A percentile compares a stretch with the other conserved stretches of the same genome.
These are phyloP conservation scores for Drosophila pegasa DNA, from an alignment of 2,888 invertebrate species.

Conservation along the genomic window DNA sequence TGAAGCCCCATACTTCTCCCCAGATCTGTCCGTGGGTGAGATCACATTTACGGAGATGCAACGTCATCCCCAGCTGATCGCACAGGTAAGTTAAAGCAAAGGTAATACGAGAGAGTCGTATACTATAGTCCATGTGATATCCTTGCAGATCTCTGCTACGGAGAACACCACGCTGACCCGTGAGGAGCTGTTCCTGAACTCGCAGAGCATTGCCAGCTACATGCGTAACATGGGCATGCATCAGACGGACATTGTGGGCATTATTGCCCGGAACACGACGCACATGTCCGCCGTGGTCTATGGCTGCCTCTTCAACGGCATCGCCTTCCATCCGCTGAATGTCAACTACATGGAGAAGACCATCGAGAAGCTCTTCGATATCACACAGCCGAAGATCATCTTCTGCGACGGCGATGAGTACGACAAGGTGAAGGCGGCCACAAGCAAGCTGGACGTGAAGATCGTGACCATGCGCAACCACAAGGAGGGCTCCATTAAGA, in stretches of 20 bases:
- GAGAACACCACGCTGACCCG: conserved; percentile 53
- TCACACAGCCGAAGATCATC: conserved; percentile 58
- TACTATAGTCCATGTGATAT: too few species aligned
- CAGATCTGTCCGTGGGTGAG: conserved; percentile 59
- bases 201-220: conserved; percentile 60
- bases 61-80: conserved; percentile 49
- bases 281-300: conserved; percentile 64
- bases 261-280: conserved; percentile 65
- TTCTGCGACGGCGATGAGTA: conserved; percentile 57
- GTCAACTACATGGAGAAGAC: conserved; percentile 32
- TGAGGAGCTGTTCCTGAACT: conserved; percentile 46
- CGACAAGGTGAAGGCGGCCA: conserved; percentile 36
- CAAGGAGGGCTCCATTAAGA: conserved; percentile 25
- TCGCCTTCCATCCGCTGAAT: conserved; percentile 59
- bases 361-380: conserved; percentile 41
- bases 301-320: conserved; percentile 65
- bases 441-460: conserved; percentile 27
- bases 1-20: conserved; percentile 30
- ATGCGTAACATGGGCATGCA: conserved; percentile 50
- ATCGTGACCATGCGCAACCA: conserved; percentile 42
- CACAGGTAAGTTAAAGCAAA: conserved; percentile 29
- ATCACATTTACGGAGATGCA: conserved; percentile 50
- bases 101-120: accelerated
- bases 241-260: conserved; percentile 63
- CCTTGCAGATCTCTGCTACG: conserved; percentile 57